Base-by-base conservation (phyloP, 2,797 vertebrate genomes). In the Sebastes miniatus region DNA sequence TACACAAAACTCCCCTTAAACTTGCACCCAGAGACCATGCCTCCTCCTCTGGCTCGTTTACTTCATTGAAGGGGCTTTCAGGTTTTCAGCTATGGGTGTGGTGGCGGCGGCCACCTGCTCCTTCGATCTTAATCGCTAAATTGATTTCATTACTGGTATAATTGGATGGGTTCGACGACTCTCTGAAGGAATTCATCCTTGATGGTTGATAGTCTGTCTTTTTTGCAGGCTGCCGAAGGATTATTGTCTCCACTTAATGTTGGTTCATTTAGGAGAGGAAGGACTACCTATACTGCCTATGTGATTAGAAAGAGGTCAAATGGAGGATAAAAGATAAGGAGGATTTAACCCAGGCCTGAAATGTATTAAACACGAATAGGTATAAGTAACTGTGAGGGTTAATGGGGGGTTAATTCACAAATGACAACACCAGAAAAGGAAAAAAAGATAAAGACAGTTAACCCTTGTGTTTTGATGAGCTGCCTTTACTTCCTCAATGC, bases 111-210 rank as follows among this genome's bases (percentile, higher is more conserved):
- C 85, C 87, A 87, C 83, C 92, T 92, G 85, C 87, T 88, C 79
- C 64, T 80, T 77, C 64, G 68, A 73, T 69, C 79, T 79, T 83
- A 88, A 85, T 87, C 68, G 29, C 80, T 80, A 67, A 84, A 87
- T 76, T 81, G 74, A 90, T 90, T 89, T 90, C 71, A 93, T 92
- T 87, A 82, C 80, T 50, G 56, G 68, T 81, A 62, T 91, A 92
- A 92, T 85, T 88, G 85, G 82, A 90, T 89, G 81, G 73, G 67
- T 85, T 88, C 56, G 52, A 88, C 80, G 83, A 73, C 62, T 87
- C 88, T 80, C 81, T 22, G 31, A 66, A 84, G 79, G 77, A 81
- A 87, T 88, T 68, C 39, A 67, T 56, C 54, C 59, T 70, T 66
- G 61, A 80, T 76, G 73, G 62, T 32, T 76, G 61, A 73, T 34